Percentiles rank a stretch among this genome's conserved stretches.
phyloP scores from a whole-genome alignment of 2,113 vertebrate genomes.

The Salvelinus fontinalis region DNA sequence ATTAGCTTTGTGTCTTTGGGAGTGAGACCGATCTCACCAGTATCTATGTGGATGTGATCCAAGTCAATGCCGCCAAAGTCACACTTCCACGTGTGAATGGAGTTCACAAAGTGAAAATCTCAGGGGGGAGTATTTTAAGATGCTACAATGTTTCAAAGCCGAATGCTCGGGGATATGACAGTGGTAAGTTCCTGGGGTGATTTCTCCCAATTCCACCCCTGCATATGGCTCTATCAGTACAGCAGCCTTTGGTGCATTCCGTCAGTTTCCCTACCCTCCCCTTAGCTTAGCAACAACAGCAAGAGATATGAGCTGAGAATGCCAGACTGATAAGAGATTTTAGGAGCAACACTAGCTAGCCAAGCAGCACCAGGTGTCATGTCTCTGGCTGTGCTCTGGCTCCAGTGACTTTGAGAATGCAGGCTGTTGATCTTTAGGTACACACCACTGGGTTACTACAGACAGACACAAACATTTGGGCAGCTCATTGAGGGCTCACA shows the following conservation, averaged over 20 bases:
- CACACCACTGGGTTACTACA: conserved; percentile 56
- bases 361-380: not conserved
- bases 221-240: not conserved
- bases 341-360: not conserved
- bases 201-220: too few relatives aligned
- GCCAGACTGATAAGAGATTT: not conserved
- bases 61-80: too few relatives aligned
- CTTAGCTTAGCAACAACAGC: not conserved
- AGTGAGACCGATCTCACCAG: not conserved
- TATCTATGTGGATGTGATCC: too few relatives aligned
- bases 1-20: conserved; percentile 3
- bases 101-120: too few relatives aligned
- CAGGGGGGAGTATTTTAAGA: too few relatives aligned
- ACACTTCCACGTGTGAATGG: too few relatives aligned
- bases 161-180: too few relatives aligned
- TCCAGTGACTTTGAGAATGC: not conserved
- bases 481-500: conserved; percentile 40
- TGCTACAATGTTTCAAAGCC: too few relatives aligned
- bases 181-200: not conserved
- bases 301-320: not conserved
- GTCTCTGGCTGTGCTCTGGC: not conserved
- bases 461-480: conserved; percentile 42
- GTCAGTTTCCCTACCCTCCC: not conserved
- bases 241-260: not conserved
- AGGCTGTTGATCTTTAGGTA: not conserved